Evolutionary conservation across 2,797 vertebrate species (phyloP).

Genomic region (Rhabdophis nuchalis): DNA sequence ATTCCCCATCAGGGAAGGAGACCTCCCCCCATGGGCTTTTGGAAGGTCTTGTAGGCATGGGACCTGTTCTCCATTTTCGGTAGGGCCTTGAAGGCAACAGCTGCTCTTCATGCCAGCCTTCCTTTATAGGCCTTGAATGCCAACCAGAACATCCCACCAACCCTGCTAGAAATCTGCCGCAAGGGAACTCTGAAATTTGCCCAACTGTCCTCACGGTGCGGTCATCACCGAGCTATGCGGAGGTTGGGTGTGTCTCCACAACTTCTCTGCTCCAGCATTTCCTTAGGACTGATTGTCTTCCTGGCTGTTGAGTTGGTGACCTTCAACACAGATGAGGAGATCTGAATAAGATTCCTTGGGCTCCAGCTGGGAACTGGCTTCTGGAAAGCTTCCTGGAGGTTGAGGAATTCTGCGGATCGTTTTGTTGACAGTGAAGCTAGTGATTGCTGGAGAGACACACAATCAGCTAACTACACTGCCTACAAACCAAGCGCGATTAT

Average conservation of each 20-base stretch:
- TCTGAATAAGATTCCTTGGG: neutral
- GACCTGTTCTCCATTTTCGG: neutral
- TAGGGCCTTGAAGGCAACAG: neutral
- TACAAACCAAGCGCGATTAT: slow-evolving; percentile 80
- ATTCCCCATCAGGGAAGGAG: neutral
- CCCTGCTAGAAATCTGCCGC: neutral
- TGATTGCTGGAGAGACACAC: slow-evolving; percentile 77
- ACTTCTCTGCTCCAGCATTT: neutral
- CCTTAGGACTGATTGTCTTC: neutral
- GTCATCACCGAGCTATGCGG: neutral
- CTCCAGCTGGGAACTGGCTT: neutral
- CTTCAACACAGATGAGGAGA: neutral
- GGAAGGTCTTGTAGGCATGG: neutral
- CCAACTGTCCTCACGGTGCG: neutral
- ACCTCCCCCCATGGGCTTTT: neutral
- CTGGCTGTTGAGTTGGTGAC: neutral
- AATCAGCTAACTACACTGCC: slow-evolving; percentile 96
- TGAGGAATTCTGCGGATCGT: slow-evolving; percentile 68
- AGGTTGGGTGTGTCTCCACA: neutral
- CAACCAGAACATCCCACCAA: neutral
- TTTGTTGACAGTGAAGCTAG: slow-evolving; percentile 86
- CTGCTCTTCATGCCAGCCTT: neutral
- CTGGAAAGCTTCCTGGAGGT: neutral
- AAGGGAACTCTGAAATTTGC: neutral
- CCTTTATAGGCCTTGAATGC: neutral